phyloP scores from a whole-genome alignment of 2,113 vertebrate genomes.

The Ageneiosus marmoratus region DNA sequence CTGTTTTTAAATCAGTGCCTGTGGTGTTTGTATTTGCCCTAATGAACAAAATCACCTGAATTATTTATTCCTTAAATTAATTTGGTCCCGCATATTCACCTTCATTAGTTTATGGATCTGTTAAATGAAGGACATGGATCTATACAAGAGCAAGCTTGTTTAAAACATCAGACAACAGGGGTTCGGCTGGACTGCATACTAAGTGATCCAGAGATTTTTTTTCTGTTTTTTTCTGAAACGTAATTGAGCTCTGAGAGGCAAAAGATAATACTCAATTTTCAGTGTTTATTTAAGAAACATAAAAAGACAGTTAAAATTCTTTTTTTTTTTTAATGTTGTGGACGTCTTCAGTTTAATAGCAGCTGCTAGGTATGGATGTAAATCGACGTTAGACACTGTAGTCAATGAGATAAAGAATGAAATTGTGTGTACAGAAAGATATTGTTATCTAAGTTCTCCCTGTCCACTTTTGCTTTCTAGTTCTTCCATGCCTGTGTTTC shows the following conservation, averaged over 20 bases:
- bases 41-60: constrained; percentile 49
- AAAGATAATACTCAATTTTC: constrained; percentile 1
- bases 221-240: background rate
- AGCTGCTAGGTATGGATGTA: background rate
- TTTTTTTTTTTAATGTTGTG: background rate
- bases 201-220: background rate
- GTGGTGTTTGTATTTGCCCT: constrained; percentile 46
- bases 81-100: constrained; percentile 43
- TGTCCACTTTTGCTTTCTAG: background rate
- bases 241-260: background rate
- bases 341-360: background rate
- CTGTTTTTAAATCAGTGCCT: constrained; percentile 44
- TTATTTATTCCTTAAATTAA: constrained; percentile 48
- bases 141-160: constrained; percentile 29
- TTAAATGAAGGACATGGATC: constrained; percentile 43
- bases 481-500: constrained; percentile 60
- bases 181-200: constrained; percentile 20
- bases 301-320: background rate
- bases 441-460: background rate
- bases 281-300: background rate
- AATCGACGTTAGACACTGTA: background rate
- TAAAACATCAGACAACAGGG: constrained; percentile 28
- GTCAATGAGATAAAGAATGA: background rate
- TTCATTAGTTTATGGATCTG: constrained; percentile 47
- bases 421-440: background rate